Evolutionary conservation across 2,113 vertebrate genomes (phyloP).

Genomic region (Mirza zaza): DNA sequence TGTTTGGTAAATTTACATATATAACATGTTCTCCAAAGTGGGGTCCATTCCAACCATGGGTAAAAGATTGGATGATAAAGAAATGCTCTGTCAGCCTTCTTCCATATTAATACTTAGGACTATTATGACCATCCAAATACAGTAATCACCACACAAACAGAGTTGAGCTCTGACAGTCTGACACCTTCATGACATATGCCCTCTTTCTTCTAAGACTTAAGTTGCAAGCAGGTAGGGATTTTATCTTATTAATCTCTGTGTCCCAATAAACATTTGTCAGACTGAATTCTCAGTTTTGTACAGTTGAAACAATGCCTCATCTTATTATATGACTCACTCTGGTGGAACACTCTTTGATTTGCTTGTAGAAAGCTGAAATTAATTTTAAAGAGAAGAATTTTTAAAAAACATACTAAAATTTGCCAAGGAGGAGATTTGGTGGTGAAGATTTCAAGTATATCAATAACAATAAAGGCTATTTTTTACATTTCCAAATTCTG

Average conservation of each 20-base stretch:
- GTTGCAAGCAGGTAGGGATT: not conserved
- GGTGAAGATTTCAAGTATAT: not conserved
- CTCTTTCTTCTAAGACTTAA: not conserved
- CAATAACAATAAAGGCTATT: not conserved
- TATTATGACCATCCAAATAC: not conserved
- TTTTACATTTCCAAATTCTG: conserved; percentile 3
- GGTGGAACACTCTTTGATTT: not conserved
- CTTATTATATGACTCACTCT: not conserved
- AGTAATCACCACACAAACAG: not conserved
- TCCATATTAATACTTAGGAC: not conserved
- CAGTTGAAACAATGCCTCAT: not conserved
- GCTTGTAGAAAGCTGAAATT: conserved; percentile 26
- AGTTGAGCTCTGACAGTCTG: not conserved
- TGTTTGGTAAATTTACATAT: not conserved
- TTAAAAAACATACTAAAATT: not conserved
- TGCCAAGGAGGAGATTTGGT: not conserved
- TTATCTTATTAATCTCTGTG: not conserved
- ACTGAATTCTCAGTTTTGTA: conserved; percentile 25
- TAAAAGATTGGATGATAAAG: not conserved
- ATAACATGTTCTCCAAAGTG: conserved; percentile 33
- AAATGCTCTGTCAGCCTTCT: not conserved
- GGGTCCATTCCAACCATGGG: not conserved
- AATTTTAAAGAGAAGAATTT: not conserved
- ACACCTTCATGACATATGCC: not conserved
- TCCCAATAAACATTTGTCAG: not conserved